Conservation (phyloP, 2,888 invertebrate species). For the Dione vanillae region DNA sequence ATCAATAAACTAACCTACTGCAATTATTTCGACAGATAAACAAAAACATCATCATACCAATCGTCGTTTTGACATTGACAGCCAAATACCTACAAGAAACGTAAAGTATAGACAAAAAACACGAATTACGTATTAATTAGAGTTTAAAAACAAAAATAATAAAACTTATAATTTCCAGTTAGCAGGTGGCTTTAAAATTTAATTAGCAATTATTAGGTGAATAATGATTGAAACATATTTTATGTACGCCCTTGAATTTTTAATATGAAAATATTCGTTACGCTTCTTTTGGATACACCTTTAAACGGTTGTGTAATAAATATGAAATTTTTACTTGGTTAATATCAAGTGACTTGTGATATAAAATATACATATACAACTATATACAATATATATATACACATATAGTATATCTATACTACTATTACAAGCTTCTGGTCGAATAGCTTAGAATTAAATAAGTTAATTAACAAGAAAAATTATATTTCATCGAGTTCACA, state of each 20-base stretch:
- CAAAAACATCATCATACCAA: neutral
- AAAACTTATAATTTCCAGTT: constrained; percentile 9
- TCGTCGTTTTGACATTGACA: neutral
- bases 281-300: constrained; percentile 39
- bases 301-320: constrained; percentile 15
- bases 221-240: constrained; percentile 30
- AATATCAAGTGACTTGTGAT: neutral
- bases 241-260: constrained; percentile 39
- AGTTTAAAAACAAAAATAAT: constrained; percentile 8
- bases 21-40: too few species aligned
- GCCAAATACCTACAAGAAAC: neutral
- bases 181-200: constrained; percentile 39
- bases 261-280: constrained; percentile 29
- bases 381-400: neutral
- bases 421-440: too few species aligned
- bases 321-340: constrained; percentile 6
- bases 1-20: too few species aligned
- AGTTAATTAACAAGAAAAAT: too few species aligned
- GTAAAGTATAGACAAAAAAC: neutral
- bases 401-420: too few species aligned
- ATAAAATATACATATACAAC: neutral
- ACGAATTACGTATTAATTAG: constrained; percentile 1
- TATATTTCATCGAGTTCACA: too few species aligned
- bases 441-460: too few species aligned
- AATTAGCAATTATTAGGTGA: constrained; percentile 27